Base-by-base conservation (phyloP, 1,140 invertebrate species). In the Copidosoma floridanum region DNA sequence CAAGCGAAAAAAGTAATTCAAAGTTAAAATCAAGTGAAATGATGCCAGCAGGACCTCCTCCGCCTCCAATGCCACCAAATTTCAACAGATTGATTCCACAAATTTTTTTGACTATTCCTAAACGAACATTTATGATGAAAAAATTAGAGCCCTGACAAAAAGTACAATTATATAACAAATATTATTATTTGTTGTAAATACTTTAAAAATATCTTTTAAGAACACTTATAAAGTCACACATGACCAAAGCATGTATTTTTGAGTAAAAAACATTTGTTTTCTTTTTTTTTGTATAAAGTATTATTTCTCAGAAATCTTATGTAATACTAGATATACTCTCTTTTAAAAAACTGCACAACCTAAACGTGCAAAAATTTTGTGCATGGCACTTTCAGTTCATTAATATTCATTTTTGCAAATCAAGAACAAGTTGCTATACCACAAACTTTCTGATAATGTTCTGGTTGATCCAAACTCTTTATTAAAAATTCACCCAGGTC, bases 401-500 rank as follows among this genome's bases (percentile, higher is more conserved):
- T 52, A 38, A 18, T 16, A 23, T 38, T n/a, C 11, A 23, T 23
- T 52, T 24, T 24, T 52, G 21, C 14, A 24, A 46, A 29, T 51
- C 11, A 37, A 21, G 40, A 16, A 54, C 11, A n/a, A 37, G 18
- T 37, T 48, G 50, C 82, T 54, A 91, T 83, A 20, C 88, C 89
- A 65, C 86, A 85, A 27, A 88, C 72, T 71, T 85, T 83, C 57
- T 86, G 81, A 72, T 87, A 86, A 75, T 90, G 85, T 65, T 90
- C 85, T 2, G 86, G 76, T 60, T 87, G 81, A 26, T 78, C 72
- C 23, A 93, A 77, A 40, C 83, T 82, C 48, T 91, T 87, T 0
- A 93, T 82, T 55, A 94, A 82, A 74, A 93, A 92, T 61, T 83
- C 81, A 4, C 86, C 91, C 35, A 94, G 80, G 72, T 91, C 88